Conservation (phyloP, 2,888 invertebrate species). For the Dolichomitus sp. region DNA sequence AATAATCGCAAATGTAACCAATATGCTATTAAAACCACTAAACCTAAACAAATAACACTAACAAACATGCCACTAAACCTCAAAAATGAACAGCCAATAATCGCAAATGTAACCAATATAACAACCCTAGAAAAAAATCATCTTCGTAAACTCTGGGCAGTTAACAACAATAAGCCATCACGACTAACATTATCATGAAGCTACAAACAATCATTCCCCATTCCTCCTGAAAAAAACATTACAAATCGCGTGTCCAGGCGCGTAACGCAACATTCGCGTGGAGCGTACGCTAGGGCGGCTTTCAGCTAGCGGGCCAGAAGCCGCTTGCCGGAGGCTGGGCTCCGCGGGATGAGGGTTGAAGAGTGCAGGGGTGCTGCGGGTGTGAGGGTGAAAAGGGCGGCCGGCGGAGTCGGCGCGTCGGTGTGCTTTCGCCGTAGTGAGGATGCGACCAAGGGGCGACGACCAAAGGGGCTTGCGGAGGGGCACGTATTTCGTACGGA, state of each 20-base stretch:
- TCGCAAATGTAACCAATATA: not conserved
- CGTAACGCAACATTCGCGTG: slow-evolving; percentile 81
- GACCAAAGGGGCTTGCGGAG: slow-evolving; percentile 48
- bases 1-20: not conserved
- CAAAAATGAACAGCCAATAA: not conserved
- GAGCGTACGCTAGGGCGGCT: slow-evolving; percentile 66
- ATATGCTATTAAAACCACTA: not conserved
- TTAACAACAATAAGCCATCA: not conserved
- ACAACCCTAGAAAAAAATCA: not conserved
- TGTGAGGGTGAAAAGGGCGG: slow-evolving; percentile 63
- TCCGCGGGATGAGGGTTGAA: slow-evolving; percentile 36
- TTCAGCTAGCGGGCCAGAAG: slow-evolving; percentile 60
- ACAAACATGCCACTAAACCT: too few relatives aligned
- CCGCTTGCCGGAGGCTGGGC: slow-evolving; percentile 32
- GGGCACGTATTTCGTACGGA: slow-evolving; percentile 58
- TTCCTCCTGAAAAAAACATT: not conserved
- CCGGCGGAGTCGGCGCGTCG: slow-evolving; percentile 73
- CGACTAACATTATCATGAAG: not conserved
- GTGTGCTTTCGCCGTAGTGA: slow-evolving; percentile 65
- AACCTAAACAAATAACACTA: too few relatives aligned
- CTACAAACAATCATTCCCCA: not conserved
- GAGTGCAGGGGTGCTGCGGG: slow-evolving; percentile 33
- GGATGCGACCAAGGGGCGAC: slow-evolving; percentile 51
- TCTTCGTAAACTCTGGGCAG: not conserved
- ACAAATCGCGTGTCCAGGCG: slow-evolving; percentile 48